phyloP scores from a whole-genome alignment of 2,797 vertebrate genomes.

The Syncerus caffer region DNA sequence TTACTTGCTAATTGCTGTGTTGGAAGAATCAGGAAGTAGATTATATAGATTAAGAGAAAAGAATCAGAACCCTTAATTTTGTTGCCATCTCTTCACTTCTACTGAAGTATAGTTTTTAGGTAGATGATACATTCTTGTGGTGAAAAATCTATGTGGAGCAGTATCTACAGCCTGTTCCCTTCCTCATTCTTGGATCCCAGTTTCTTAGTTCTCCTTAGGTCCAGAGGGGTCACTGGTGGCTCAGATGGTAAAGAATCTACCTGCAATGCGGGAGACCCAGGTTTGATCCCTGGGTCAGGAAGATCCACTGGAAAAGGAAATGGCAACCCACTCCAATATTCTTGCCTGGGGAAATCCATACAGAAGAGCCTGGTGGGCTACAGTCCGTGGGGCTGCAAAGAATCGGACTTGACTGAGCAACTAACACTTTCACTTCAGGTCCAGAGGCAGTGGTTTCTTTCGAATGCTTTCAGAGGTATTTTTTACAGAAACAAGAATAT shows the following conservation, averaged over 20 bases:
- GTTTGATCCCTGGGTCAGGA: not conserved
- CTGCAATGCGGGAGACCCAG: not conserved
- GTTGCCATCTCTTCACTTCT: not conserved
- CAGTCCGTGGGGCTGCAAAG: not conserved
- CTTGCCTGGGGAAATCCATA: not conserved
- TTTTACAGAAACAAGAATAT: not conserved
- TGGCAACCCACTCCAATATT: not conserved
- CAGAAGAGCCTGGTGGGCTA: not conserved
- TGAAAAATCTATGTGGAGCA: not conserved
- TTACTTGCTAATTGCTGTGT: not conserved
- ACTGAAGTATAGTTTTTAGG: not conserved
- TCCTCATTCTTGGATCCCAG: not conserved
- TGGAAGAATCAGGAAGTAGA: not conserved
- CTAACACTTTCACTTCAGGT: not conserved
- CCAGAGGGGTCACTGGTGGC: not conserved
- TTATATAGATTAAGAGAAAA: not conserved
- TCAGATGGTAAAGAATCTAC: not conserved
- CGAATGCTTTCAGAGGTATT: not conserved
- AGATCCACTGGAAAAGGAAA: not conserved
- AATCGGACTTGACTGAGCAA: accelerated
- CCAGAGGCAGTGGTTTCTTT: not conserved
- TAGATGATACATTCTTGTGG: not conserved
- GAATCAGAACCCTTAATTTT: not conserved
- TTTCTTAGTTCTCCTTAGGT: not conserved
- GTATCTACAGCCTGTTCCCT: not conserved